Evolutionary conservation across 2,113 vertebrate genomes (phyloP).

Genomic region (Excalfactoria chinensis): DNA sequence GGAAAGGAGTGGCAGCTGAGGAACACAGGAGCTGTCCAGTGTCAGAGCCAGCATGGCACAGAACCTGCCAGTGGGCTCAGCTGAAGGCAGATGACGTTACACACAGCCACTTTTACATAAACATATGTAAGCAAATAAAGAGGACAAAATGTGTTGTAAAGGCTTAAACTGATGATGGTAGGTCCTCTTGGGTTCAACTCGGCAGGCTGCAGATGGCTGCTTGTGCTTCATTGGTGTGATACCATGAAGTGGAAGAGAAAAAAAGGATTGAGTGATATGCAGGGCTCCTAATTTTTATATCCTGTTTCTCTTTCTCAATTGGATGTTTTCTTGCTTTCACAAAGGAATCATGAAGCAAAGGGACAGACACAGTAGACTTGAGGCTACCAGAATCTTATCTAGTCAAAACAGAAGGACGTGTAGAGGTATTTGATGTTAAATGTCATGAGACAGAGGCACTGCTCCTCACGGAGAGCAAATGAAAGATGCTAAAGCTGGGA

Average conservation of each 20-base stretch:
- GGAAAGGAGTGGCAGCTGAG: neutral
- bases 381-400: conserved; percentile 29
- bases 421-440: conserved; percentile 29
- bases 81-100: neutral
- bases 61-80: neutral
- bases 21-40: conserved; percentile 5
- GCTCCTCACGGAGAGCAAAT: neutral
- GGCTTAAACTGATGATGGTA: neutral
- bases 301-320: neutral
- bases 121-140: neutral
- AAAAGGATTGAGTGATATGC: neutral
- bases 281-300: neutral
- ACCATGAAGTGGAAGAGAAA: neutral
- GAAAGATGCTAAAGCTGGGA: neutral
- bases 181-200: neutral
- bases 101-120: neutral
- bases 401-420: conserved; percentile 1
- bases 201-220: neutral
- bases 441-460: neutral
- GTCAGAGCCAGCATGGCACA: neutral
- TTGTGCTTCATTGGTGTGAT: neutral
- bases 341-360: conserved; percentile 42
- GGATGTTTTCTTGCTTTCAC: conserved; percentile 25
- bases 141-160: neutral
- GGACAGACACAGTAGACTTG: conserved; percentile 17